Evolutionary conservation across 2,113 vertebrate genomes (phyloP).

Genomic region (Ictalurus punctatus): DNA sequence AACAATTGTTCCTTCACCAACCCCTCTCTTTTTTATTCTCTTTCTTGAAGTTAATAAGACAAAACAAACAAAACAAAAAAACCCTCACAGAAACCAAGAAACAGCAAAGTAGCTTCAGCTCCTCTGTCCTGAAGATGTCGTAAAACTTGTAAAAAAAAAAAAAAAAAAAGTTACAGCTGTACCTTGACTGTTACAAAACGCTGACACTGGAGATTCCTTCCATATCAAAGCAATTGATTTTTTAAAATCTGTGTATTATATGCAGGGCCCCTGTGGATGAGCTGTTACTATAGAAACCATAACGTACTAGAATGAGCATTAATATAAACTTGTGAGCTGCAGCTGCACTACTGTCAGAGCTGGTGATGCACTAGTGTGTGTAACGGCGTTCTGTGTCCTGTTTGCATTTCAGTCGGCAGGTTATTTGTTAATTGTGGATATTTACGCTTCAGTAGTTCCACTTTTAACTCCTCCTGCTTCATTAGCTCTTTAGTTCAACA

Average conservation of each 20-base stretch:
- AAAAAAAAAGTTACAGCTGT: no score
- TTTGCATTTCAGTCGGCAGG: neutral
- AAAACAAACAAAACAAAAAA: no score
- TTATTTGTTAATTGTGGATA: constrained; percentile 7
- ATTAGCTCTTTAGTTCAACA: constrained; percentile 1
- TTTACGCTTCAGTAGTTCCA: neutral
- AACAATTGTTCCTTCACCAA: neutral
- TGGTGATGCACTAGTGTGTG: neutral
- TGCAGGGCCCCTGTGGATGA: neutral
- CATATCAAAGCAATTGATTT: no score
- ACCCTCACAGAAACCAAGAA: no score
- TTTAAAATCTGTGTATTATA: no score
- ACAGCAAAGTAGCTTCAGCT: no score
- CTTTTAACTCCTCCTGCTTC: constrained; percentile 13
- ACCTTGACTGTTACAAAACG: no score
- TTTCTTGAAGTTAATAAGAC: no score
- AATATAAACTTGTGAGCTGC: neutral
- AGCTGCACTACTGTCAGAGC: neutral
- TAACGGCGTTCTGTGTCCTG: neutral
- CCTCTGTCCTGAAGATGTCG: no score
- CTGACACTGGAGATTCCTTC: no score
- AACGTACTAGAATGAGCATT: neutral
- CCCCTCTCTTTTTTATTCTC: no score
- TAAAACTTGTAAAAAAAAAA: no score
- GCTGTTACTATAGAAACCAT: neutral